Evolutionary conservation across 2,113 vertebrate genomes (phyloP), one percentile per base, ranked within the genome.

Genomic region (Oryzias celebensis): DNA sequence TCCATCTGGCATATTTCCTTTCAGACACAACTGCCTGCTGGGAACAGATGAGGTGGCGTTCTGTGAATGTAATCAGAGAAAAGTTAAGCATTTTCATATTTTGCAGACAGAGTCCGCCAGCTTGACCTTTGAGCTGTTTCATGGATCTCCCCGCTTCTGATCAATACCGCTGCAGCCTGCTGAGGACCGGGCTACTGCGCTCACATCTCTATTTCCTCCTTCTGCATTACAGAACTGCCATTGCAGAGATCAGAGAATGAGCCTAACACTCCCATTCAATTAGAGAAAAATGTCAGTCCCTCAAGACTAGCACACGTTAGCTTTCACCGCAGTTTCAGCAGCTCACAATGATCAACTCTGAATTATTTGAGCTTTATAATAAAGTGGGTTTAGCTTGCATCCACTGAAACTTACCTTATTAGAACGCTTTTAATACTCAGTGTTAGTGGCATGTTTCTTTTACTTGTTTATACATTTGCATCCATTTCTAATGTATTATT

Each of bases 1-100:
- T 49, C 43, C 2, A 3, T 63, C 31, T 63, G 70, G 73, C 65
- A 70, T 57, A 60, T 78, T 74, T 50, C 70, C 67, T 64, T 73
- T 68, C 74, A 80, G 73, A 77, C 79, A 71, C 78, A 70, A 81
- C 62, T 78, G 68, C 58, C 73, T 68, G 59, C 64, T 72, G 70
- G 55, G 63, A 67, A 41, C 62, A 80, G 52, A 61, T 58, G 58
- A 75, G 60, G 41, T 59, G 51, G 28, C 55, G 31, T 45, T 18
- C 57, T 73, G 48, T 78, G 80, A 85, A 88, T 75, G 80, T 65
- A 84, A 85, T 90, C 74, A 77, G 76, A 83, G 87, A 85, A 78
- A 78, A 69, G 46, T 75, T 64, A 36, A 63, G 81, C 56, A 85
- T 90, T 89, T 91, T 91, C 70, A 89, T 89, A 88, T 87, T 88